Evolutionary conservation across 1,140 invertebrate species (phyloP), one percentile per base, ranked within the genome.

Genomic region (Drosophila kohkoa): DNA sequence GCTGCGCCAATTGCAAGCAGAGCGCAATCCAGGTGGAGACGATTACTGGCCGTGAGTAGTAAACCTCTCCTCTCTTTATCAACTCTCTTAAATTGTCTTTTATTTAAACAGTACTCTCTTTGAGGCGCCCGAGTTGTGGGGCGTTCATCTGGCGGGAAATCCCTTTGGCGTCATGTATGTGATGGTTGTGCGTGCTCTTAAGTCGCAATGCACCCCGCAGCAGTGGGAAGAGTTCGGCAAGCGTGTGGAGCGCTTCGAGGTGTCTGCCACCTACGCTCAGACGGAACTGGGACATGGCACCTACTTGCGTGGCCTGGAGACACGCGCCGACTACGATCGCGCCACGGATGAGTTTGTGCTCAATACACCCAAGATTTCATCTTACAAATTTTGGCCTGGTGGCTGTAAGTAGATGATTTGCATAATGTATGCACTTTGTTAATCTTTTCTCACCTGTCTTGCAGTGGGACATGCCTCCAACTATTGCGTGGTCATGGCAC

Each of bases 321-420:
- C 98, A 0, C 97, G 96, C 0, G 96, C 98, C 2, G 98, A 96
- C 5, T 99, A 98, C 91, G 98, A 99, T 93, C 94, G 95, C 0
- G 92, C 93, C 16, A 97, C 96, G 0, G 93, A 98, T 91, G 97
- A 99, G 93, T 99, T 99, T 92, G 93, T 99, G 43, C 92, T 99
- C 1, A 95, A 99, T 90, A 96, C 97, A 62, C 98, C 98, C 1
- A 98, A 96, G 45, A 93, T 98, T 10, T 97, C 97, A 0, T 95
- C 98, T 0, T 97, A 97, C 83, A 99, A 99, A 93, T 99, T 97
- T 96, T 99, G 97, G 97, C 97, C 97, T 28, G 97, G 97, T 67
- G 96, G 96, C 92, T 94, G 97, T 98, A 93, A 96, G 96, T 20
- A 20, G 20, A 20, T 20, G 3, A 20, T 20, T 20, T 20, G 3